A percentile compares a stretch with the other conserved stretches of the same genome.
These are phyloP conservation scores for Muntiacus reevesi DNA, from an alignment of 2,113 vertebrate species.

Conservation along the genomic window DNA sequence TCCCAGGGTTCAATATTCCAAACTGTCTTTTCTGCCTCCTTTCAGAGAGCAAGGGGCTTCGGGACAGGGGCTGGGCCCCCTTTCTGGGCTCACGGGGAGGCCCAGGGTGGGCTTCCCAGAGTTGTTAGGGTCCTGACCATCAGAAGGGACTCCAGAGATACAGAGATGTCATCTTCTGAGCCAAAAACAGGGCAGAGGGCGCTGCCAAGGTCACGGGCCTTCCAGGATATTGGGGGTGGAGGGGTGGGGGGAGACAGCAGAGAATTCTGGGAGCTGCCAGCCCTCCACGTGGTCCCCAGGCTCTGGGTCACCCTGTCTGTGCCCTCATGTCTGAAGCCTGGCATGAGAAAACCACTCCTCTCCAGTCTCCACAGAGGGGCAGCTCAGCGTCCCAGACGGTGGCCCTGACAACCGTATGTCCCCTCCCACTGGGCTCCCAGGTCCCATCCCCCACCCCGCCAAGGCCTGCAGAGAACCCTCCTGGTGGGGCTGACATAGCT, in stretches of 20 bases:
- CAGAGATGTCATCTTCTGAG: not conserved
- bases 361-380: not conserved
- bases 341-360: not conserved
- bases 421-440: not conserved
- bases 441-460: not conserved
- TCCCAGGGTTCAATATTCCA: not conserved
- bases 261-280: not conserved
- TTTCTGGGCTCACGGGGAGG: not conserved
- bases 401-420: not conserved
- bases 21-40: not conserved
- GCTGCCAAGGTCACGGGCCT: not conserved
- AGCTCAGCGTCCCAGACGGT: rapidly evolving
- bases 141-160: not conserved
- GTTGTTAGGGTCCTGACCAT: not conserved
- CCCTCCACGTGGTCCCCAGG: not conserved
- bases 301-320: not conserved
- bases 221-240: not conserved
- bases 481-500: not conserved
- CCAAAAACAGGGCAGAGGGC: not conserved
- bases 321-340: not conserved
- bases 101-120: not conserved
- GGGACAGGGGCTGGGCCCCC: not conserved
- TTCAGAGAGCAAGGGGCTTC: not conserved
- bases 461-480: not conserved
- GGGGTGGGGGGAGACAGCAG: not conserved